A percentile compares a stretch with the other conserved stretches of the same genome.
Evolutionary conservation across 2,797 vertebrate species (phyloP).

Genomic region (Hozukius guyotensis): DNA sequence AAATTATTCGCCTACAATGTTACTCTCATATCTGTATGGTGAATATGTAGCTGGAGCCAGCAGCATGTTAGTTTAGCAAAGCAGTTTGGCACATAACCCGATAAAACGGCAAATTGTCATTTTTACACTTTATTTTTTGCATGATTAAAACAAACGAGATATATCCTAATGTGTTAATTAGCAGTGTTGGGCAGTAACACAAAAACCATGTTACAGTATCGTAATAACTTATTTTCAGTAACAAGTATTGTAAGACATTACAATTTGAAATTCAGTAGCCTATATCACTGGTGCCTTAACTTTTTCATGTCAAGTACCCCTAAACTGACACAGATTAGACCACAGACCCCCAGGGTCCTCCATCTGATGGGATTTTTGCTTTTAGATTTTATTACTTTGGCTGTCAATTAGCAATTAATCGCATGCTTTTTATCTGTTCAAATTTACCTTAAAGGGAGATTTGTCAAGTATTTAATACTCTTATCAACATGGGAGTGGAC

Average conservation of each 20-base stretch:
- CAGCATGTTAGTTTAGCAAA: not conserved
- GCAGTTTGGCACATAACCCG: not conserved
- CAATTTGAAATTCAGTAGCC: not conserved
- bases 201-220: not conserved
- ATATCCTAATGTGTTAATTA: not conserved
- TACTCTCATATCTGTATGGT: not conserved
- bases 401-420: too few species aligned
- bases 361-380: fast-evolving
- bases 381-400: too few species aligned
- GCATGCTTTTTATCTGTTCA: too few species aligned
- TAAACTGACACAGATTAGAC: too few species aligned
- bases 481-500: too few species aligned
- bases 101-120: not conserved
- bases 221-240: not conserved
- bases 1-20: not conserved
- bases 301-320: too few species aligned
- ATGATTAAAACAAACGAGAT: not conserved
- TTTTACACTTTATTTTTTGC: not conserved
- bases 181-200: not conserved
- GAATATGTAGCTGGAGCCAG: not conserved
- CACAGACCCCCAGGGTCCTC: too few species aligned
- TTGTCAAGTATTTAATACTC: too few species aligned
- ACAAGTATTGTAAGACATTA: not conserved
- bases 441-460: too few species aligned
- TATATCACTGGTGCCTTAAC: too few species aligned